Evolutionary conservation across 2,888 invertebrate genomes (phyloP).

Genomic region (Pardosa pseudoannulata): DNA sequence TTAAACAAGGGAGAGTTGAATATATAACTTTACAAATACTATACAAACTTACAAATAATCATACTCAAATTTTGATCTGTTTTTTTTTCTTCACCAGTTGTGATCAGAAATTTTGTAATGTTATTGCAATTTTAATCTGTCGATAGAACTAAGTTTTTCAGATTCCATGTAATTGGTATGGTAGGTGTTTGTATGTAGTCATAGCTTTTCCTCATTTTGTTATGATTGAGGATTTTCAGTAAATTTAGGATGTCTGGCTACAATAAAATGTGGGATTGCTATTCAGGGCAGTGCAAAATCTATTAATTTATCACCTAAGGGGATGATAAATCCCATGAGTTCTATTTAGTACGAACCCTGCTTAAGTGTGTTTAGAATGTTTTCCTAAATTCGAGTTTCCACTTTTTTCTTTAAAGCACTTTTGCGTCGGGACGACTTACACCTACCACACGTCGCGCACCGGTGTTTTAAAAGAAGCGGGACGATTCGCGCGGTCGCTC

Average conservation of each 20-base stretch:
- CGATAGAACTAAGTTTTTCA: too few relatives aligned
- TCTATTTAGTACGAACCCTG: conserved; percentile 7
- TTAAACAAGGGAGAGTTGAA: too few relatives aligned
- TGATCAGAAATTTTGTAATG: too few relatives aligned
- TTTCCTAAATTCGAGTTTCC: conserved; percentile 65
- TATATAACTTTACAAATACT: too few relatives aligned
- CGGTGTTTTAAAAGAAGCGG: conserved; percentile 69
- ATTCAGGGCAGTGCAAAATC: background rate
- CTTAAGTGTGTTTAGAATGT: background rate
- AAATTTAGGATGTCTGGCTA: background rate
- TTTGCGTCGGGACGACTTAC: conserved; percentile 69
- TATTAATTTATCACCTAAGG: background rate
- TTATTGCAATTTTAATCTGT: too few relatives aligned
- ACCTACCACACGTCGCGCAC: conserved; percentile 67
- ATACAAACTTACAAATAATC: too few relatives aligned
- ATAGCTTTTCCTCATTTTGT: conserved; percentile 5
- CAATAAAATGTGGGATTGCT: conserved; percentile 3
- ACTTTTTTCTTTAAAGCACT: conserved; percentile 73
- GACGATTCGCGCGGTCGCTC: conserved; percentile 60
- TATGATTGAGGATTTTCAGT: background rate
- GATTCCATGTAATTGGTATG: too few relatives aligned
- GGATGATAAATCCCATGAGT: background rate
- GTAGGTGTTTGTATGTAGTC: background rate
- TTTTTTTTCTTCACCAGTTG: too few relatives aligned
- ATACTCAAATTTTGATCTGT: too few relatives aligned